Base-by-base conservation (phyloP, 2,113 vertebrate genomes). In the Nycticorax nycticorax region DNA sequence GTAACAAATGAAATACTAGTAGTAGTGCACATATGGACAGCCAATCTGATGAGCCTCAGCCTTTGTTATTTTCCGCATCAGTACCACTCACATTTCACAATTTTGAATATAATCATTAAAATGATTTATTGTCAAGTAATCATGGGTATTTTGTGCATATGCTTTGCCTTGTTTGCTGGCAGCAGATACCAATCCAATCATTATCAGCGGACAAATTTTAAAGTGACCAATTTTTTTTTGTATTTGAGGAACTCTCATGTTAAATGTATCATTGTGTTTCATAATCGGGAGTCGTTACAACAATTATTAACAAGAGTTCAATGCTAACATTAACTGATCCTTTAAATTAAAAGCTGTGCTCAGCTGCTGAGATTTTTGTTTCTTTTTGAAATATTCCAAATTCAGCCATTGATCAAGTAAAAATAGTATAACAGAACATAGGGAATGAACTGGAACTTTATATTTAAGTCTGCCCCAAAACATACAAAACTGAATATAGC, bases 141-240 rank as follows among this genome's bases (percentile, higher is more conserved):
- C 94, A 85, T 48, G 89, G 84, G 64, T 75, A 95, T 95, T 98
- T 95, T 89, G 89, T 93, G 86, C 92, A 97, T 96, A 97, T 96
- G 97, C 77, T 98, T 97, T 97, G 81, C 93, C 92, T 97, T 98
- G 97, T 97, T 97, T 95, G 52, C 94, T 97, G 97, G 93, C 95
- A 97, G 93, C 68, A 88, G 88, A 93, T 87, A 96, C 67, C 93
- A 93, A 96, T 87, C 56, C 82, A 81, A 74, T 82, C 69, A 79
- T 88, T 96, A 92, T 43, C 68, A 91, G 77, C 6, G 59, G 85
- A 78, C 91, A 94, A 97, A 93, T 96, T 97, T 97, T 96, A 94
- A 98, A 97, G 93, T 67, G 85, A 95, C 53, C 83, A 68, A 12
- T 93, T 78, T 85, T 63, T 63, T 81, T 93, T 93, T 80, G 45